Evolutionary conservation across 2,797 vertebrate species (phyloP).

Genomic region (Anas capensis): DNA sequence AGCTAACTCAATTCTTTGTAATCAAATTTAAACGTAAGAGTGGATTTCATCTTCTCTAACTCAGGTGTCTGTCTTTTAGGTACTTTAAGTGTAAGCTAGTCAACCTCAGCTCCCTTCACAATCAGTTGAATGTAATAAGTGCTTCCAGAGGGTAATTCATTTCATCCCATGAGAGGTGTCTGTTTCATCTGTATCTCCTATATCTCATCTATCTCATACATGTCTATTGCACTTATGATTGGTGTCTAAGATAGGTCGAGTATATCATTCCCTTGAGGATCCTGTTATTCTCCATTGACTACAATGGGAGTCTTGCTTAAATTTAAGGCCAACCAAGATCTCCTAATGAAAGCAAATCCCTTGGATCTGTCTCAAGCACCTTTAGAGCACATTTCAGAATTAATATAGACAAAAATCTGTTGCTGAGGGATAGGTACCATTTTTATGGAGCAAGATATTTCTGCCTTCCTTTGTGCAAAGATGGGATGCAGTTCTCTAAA

Average conservation of each 20-base stretch:
- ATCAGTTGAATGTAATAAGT: constrained; percentile 53
- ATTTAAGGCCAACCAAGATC: not conserved
- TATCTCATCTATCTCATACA: constrained; percentile 28
- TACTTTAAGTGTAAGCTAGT: constrained; percentile 31
- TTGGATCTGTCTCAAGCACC: not conserved
- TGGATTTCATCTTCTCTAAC: constrained; percentile 34
- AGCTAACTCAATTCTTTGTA: constrained; percentile 64
- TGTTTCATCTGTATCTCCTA: constrained; percentile 33
- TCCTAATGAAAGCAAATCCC: constrained; percentile 24
- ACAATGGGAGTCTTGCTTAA: not conserved
- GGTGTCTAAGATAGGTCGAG: constrained; percentile 48
- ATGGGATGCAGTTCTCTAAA: rapidly evolving
- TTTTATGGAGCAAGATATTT: not conserved
- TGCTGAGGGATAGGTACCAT: not conserved
- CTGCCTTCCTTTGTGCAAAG: not conserved
- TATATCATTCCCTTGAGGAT: constrained; percentile 19
- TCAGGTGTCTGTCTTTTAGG: constrained; percentile 30
- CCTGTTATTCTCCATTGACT: constrained; percentile 16
- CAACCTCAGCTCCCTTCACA: constrained; percentile 34
- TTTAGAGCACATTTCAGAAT: not conserved
- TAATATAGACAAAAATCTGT: not conserved
- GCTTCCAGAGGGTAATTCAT: constrained; percentile 59
- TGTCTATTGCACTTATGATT: constrained; percentile 53
- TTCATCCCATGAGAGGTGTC: constrained; percentile 41
- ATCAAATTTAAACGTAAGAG: constrained; percentile 53